Percentiles rank a stretch among this genome's conserved stretches.
Evolutionary conservation across 37 sponge, comb jelly and placozoan species (phyloP).

Genomic region (Oscarella lobularis): DNA sequence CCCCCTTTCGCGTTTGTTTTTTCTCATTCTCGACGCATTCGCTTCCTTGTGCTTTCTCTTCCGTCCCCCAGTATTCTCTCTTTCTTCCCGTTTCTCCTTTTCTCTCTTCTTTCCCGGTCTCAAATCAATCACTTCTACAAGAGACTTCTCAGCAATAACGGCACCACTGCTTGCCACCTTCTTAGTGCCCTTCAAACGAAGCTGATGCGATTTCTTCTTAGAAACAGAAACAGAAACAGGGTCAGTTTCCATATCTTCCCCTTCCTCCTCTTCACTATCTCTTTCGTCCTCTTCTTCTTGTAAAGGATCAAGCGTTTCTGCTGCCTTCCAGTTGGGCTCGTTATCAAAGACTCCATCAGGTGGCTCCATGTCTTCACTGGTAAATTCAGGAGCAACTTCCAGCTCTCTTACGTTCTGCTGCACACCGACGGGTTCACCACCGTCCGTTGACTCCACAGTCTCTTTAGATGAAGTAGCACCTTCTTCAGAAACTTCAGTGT

Average conservation of each 20-base stretch:
- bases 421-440: too few relatives aligned
- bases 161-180: too few relatives aligned
- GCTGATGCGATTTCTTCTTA: too few relatives aligned
- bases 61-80: too few relatives aligned
- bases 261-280: background rate
- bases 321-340: background rate
- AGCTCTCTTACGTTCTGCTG: background rate
- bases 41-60: too few relatives aligned
- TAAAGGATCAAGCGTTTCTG: background rate
- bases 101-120: too few relatives aligned
- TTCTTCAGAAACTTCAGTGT: background rate
- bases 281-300: background rate
- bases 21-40: too few relatives aligned
- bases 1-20: background rate
- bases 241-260: background rate
- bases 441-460: too few relatives aligned
- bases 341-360: background rate
- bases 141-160: too few relatives aligned
- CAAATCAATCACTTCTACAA: too few relatives aligned
- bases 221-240: background rate
- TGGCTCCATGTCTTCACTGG: background rate
- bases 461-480: background rate
- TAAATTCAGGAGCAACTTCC: background rate
- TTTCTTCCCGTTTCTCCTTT: too few relatives aligned
- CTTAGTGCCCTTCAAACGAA: background rate